Conservation (phyloP, 2,888 invertebrate genomes). For the Nipponacmea schrenckii region DNA sequence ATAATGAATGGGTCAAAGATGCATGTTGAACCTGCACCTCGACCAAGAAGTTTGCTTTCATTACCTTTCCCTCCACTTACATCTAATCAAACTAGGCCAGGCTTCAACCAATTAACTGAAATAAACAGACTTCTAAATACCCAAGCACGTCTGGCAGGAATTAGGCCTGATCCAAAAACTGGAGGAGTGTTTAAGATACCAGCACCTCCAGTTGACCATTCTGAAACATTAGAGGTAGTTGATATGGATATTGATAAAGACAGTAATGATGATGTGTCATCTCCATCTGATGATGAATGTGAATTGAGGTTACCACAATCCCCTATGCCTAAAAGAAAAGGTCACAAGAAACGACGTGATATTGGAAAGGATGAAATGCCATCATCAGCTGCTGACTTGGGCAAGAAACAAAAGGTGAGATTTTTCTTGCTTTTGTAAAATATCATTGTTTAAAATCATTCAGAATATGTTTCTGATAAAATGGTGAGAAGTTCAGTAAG, state of each 20-base stretch:
- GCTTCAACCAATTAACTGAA: slow-evolving; percentile 34
- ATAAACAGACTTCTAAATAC: slow-evolving; percentile 56
- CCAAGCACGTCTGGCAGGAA: slow-evolving; percentile 39
- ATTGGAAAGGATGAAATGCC: slow-evolving; percentile 51
- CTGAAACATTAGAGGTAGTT: slow-evolving; percentile 70
- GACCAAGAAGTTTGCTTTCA: slow-evolving; percentile 7
- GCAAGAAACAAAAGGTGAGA: slow-evolving; percentile 61
- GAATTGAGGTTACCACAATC: slow-evolving; percentile 54
- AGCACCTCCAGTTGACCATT: slow-evolving; percentile 41
- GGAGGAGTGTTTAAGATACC: slow-evolving; percentile 54
- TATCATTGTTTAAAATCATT: background rate
- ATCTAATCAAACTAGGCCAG: slow-evolving; percentile 5
- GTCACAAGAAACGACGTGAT: slow-evolving; percentile 13
- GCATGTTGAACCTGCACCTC: slow-evolving; percentile 3
- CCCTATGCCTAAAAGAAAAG: slow-evolving; percentile 21
- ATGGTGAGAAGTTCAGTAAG: too few species aligned
- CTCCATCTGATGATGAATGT: slow-evolving; percentile 57
- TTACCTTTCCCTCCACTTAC: background rate
- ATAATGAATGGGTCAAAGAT: background rate
- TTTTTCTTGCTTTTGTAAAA: background rate
- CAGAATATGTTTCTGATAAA: too few species aligned
- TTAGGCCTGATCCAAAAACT: slow-evolving; percentile 23
- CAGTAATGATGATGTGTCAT: slow-evolving; percentile 67
- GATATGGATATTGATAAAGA: slow-evolving; percentile 74
- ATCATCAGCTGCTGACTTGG: slow-evolving; percentile 62